Base-by-base conservation (phyloP, 2,888 invertebrate species). In the Ormyrus labotus region DNA sequence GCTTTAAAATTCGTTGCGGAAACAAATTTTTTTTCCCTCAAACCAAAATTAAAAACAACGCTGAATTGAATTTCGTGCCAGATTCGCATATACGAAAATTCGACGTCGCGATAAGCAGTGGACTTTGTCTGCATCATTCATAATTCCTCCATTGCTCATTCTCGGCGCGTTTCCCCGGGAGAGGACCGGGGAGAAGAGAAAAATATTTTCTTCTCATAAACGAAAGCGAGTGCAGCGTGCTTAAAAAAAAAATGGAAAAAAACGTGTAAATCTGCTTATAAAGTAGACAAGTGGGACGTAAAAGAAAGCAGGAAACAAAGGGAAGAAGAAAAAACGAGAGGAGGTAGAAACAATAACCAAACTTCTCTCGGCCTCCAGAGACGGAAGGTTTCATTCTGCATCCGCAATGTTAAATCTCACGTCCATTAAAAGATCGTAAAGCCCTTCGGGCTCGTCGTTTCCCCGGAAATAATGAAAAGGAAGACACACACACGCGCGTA, bases 351-450 rank as follows among this genome's bases (percentile, higher is more conserved):
- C 76, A 76, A 76, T 76, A 76, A 76, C 69, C 76, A 13, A 76
- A 76, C 34, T 65, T 19, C 55, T 57, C 69, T 34, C 19, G 34
- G 34, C 48, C 51, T 51, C 65, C 11, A 10, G 11, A 19, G 47
- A 61, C 13, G 34, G 34, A 48, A 73, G 50, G 67, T 81, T 77
- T 73, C 55, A 73, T 69, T 77, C 63, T 13, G 67, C 73, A n/a
- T 63, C 69, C 67, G 79, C 79, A 80, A 83, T 82, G 85, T 86
- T 85, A 85, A 87, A 87, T 85, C 85, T 85, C 80, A 78, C 84
- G 84, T 83, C 86, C 85, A 87, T 87, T 86, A 87, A 87, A 87
- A 85, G 84, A 72, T 87, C 87, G 84, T 87, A 84, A 87, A 87
- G 85, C 85, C 80, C n/a, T 60, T 53, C 65, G 58, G 74, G n/a